Percentiles rank a stretch among this genome's conserved stretches.
These are phyloP conservation scores for Spisula subtruncata DNA, from an alignment of 2,888 invertebrate species.

Conservation along the genomic window DNA sequence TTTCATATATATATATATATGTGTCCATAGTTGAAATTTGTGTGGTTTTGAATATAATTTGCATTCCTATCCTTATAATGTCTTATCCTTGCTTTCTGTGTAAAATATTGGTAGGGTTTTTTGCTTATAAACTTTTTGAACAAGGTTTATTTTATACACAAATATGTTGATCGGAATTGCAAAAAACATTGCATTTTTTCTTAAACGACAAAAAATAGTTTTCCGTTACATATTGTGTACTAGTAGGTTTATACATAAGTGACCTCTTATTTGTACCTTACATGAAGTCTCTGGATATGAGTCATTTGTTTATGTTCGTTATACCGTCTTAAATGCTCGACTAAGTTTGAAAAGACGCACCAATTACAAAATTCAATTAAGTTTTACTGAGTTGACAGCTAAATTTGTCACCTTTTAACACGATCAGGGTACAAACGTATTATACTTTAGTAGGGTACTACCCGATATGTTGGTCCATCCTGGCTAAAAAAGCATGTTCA, in stretches of 20 bases:
- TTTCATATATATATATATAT: too few relatives aligned
- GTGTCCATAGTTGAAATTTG: too few relatives aligned
- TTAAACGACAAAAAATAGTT: neutral
- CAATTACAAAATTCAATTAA: slow-evolving; percentile 21
- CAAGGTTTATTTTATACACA: neutral
- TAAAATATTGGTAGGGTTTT: too few relatives aligned
- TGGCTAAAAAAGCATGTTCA: slow-evolving; percentile 8
- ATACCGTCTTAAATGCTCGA: slow-evolving; percentile 18
- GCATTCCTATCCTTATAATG: too few relatives aligned
- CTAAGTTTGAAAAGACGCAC: slow-evolving; percentile 3
- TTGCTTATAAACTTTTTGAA: neutral
- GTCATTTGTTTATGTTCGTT: neutral
- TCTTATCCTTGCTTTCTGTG: too few relatives aligned
- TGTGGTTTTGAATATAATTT: too few relatives aligned
- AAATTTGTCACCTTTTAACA: slow-evolving; percentile 22
- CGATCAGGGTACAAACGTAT: neutral
- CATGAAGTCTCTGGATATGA: neutral
- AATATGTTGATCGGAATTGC: neutral
- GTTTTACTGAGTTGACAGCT: slow-evolving; percentile 24
- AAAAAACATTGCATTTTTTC: neutral
- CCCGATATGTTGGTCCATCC: neutral
- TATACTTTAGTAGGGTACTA: neutral
- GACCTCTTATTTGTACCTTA: neutral
- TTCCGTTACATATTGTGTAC: neutral
- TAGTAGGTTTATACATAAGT: neutral